A percentile compares a stretch with the other conserved stretches of the same genome.
These are phyloP conservation scores for Steinernema feltiae DNA, from an alignment of 1,140 invertebrate species.

Conservation along the genomic window DNA sequence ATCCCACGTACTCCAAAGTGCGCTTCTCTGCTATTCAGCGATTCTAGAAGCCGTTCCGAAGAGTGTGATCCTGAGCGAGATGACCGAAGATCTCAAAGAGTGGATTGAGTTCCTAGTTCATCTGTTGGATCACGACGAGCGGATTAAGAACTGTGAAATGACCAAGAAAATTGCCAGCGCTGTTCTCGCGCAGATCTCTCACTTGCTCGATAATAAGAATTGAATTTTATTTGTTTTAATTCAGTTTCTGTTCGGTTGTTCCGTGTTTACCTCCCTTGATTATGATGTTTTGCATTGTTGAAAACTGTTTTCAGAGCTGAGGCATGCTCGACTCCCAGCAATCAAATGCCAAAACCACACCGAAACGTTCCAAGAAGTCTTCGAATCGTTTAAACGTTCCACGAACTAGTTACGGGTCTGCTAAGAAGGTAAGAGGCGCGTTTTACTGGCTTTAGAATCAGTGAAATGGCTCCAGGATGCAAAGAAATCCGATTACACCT, in stretches of 20 bases:
- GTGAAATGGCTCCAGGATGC: too few relatives aligned
- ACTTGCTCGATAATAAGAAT: not conserved
- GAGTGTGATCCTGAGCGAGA: not conserved
- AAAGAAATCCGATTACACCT: not conserved
- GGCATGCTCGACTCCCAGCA: too few relatives aligned
- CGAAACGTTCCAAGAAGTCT: too few relatives aligned
- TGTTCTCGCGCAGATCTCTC: not conserved
- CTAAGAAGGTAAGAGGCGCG: not conserved
- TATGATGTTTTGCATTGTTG: too few relatives aligned
- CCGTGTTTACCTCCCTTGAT: too few relatives aligned
- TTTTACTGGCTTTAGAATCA: not conserved
- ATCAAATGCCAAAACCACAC: too few relatives aligned
- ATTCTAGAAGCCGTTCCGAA: not conserved
- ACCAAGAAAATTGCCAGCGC: not conserved
- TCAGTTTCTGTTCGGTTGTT: not conserved
- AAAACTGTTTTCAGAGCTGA: too few relatives aligned
- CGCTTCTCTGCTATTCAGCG: not conserved
- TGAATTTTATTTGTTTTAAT: not conserved
- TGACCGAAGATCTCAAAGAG: not conserved
- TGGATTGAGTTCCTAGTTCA: not conserved
- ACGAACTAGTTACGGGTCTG: too few relatives aligned
- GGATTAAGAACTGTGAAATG: not conserved
- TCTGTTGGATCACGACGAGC: not conserved
- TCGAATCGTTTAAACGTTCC: too few relatives aligned
- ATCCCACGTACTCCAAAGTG: not conserved